These are phyloP conservation scores for Metridium senile DNA, from an alignment of 92 coral and sea anemone species.

Conservation along the genomic window DNA sequence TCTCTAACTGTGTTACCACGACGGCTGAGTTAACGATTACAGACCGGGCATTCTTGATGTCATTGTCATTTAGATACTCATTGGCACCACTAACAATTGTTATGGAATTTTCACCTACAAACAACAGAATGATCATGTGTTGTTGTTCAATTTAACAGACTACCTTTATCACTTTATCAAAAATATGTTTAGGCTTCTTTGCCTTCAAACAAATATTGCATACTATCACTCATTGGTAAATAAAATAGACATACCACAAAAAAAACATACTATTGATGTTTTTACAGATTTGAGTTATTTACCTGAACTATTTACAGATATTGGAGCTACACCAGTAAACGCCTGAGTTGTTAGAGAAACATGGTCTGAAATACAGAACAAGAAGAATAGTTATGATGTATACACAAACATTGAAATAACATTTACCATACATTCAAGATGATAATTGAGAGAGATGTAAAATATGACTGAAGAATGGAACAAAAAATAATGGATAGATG, in stretches of 20 bases:
- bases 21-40: constrained; percentile 84
- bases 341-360: constrained; percentile 84
- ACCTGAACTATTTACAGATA: constrained; percentile 93
- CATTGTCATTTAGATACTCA: constrained; percentile 75
- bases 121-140: neutral
- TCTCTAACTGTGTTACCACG: constrained; percentile 90
- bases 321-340: constrained; percentile 96
- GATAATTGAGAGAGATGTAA: no score
- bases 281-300: no score
- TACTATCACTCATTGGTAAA: neutral
- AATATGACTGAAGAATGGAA: no score
- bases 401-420: neutral
- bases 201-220: no score
- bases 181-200: neutral
- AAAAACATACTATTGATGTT: no score
- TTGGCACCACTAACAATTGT: constrained; percentile 96
- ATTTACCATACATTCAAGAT: no score
- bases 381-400: neutral
- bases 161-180: no score
- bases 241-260: neutral
- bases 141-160: no score
- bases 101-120: constrained; percentile 92
- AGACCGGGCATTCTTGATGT: constrained; percentile 74
- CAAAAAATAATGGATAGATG: no score
- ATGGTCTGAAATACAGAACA: constrained; percentile 55